phyloP scores from a whole-genome alignment of 2,113 vertebrate genomes.

The Podocnemis expansa region DNA sequence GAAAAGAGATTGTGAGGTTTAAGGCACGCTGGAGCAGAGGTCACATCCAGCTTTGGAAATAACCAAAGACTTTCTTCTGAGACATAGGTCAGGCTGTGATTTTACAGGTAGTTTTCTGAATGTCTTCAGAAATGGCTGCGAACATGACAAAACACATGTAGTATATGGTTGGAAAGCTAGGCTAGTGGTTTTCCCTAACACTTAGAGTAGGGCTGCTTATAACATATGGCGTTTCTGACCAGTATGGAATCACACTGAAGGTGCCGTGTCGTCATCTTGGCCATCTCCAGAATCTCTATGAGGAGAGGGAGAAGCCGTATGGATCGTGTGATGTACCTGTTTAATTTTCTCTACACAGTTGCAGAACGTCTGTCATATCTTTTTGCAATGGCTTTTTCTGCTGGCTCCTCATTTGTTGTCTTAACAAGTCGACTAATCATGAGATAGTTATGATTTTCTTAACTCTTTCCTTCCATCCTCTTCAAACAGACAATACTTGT shows the following conservation, averaged over 20 bases:
- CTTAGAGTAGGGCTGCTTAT: background rate
- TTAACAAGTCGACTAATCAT: accelerated
- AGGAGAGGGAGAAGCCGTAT: background rate
- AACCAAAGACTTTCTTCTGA: background rate
- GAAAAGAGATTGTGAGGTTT: background rate
- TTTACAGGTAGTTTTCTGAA: accelerated
- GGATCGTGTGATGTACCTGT: background rate
- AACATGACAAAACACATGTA: background rate
- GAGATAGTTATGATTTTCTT: background rate
- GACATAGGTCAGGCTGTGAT: accelerated
- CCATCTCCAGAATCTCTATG: background rate
- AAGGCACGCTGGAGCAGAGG: accelerated
- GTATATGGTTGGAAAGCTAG: background rate
- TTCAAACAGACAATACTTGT: background rate
- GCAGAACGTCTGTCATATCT: background rate
- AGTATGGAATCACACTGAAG: background rate
- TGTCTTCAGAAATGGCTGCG: background rate
- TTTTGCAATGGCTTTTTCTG: background rate
- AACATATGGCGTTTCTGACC: background rate
- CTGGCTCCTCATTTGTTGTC: background rate
- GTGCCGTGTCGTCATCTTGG: background rate
- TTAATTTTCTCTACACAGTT: background rate
- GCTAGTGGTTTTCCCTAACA: background rate
- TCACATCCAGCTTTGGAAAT: background rate
- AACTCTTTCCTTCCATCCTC: accelerated